These are phyloP conservation scores for Drosophila triauraria DNA, from an alignment of 1,140 invertebrate species.

Conservation along the genomic window DNA sequence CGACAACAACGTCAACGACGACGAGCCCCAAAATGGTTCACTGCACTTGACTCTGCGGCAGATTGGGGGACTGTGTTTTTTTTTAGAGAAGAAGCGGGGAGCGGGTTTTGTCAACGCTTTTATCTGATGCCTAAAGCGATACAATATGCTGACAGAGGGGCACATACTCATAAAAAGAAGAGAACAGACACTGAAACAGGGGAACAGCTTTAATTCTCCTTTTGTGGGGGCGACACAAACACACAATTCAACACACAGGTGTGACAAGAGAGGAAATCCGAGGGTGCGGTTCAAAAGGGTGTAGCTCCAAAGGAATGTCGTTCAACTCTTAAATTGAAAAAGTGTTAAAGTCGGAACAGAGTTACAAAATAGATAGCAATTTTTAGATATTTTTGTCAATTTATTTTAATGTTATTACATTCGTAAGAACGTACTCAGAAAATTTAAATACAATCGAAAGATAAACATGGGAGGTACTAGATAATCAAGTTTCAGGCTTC, in stretches of 20 bases:
- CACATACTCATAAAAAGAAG: background rate
- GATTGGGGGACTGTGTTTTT: conserved; percentile 1
- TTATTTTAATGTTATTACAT: background rate
- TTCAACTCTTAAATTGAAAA: conserved; percentile 24
- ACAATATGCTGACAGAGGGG: conserved; percentile 48
- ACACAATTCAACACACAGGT: conserved; percentile 40
- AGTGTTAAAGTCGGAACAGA: background rate
- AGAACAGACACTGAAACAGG: background rate
- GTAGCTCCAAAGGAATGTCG: conserved; percentile 26
- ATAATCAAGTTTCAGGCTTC: background rate
- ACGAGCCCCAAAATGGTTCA: conserved; percentile 80
- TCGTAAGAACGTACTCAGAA: rapidly evolving
- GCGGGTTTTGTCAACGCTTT: conserved; percentile 72
- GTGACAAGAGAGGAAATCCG: conserved; percentile 20
- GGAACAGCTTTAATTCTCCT: conserved; percentile 46
- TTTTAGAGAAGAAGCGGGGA: conserved; percentile 4
- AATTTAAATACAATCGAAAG: background rate
- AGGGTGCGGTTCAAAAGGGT: conserved; percentile 30
- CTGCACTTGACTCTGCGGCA: conserved; percentile 70
- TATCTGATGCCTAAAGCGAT: conserved; percentile 61
- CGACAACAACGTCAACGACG: conserved; percentile 20
- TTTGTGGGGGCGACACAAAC: conserved; percentile 29
- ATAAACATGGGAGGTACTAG: background rate
- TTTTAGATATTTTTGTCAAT: background rate
- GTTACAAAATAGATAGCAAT: background rate